phyloP scores from a whole-genome alignment of 2,797 vertebrate genomes.

The Pantherophis vulpinus region DNA sequence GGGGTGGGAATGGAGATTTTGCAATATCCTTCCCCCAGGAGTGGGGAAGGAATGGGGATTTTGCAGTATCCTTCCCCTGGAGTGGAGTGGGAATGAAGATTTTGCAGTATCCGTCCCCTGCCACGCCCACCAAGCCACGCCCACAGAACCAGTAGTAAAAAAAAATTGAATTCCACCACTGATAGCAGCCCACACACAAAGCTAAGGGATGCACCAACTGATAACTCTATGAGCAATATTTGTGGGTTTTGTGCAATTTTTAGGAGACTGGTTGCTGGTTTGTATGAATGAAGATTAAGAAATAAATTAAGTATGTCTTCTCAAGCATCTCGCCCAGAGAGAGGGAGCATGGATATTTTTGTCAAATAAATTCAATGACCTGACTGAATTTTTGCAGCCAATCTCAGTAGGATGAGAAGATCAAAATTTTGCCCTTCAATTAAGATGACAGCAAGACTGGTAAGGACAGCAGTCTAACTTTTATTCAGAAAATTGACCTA shows the following conservation, averaged over 20 bases:
- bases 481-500: conserved; percentile 52
- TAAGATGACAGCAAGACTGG: background rate
- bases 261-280: conserved; percentile 36
- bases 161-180: too few relatives aligned
- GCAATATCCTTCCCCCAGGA: too few relatives aligned
- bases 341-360: conserved; percentile 33
- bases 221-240: conserved; percentile 23
- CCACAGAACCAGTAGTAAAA: too few relatives aligned
- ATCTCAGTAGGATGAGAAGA: conserved; percentile 22
- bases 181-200: background rate
- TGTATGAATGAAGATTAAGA: conserved; percentile 49
- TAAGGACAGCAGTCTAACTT: background rate
- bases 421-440: conserved; percentile 14
- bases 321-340: conserved; percentile 34
- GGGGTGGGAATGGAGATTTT: too few relatives aligned
- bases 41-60: too few relatives aligned
- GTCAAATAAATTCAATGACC: conserved; percentile 55
- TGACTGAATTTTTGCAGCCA: conserved; percentile 31
- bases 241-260: conserved; percentile 34
- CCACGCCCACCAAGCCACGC: too few relatives aligned
- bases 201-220: conserved; percentile 30
- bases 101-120: too few relatives aligned
- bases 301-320: conserved; percentile 42
- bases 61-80: too few relatives aligned
- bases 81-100: too few relatives aligned